Percentiles rank a stretch among this genome's conserved stretches.
Conservation (phyloP, 2,888 invertebrate genomes). For the Resseliella maxima region DNA sequence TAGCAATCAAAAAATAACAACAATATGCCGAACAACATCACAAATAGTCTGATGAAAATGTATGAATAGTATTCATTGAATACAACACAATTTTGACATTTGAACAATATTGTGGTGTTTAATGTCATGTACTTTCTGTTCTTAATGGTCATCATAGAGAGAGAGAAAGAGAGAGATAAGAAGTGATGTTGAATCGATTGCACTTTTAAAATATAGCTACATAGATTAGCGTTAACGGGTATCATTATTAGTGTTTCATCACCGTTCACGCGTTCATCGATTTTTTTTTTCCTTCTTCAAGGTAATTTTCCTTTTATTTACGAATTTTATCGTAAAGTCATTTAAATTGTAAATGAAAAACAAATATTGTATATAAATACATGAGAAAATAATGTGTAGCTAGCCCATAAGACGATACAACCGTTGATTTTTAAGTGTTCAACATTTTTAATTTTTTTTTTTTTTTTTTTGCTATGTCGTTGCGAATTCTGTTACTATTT, state of each 20-base stretch:
- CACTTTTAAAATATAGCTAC: background rate
- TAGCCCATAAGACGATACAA: background rate
- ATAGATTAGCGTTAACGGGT: constrained; percentile 29
- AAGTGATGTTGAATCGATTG: background rate
- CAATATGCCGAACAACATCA: too few species aligned
- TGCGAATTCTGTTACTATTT: too few species aligned
- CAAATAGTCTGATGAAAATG: too few species aligned
- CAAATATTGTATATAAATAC: background rate
- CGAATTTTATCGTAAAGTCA: constrained; percentile 36
- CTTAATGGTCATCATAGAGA: too few species aligned
- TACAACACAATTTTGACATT: too few species aligned
- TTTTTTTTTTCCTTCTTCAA: too few species aligned
- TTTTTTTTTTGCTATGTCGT: too few species aligned
- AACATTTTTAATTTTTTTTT: too few species aligned
- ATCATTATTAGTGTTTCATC: constrained; percentile 40
- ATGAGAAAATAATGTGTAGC: background rate
- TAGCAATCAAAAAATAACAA: background rate
- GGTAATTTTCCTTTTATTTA: background rate
- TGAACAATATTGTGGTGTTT: background rate
- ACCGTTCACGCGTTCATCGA: constrained; percentile 40
- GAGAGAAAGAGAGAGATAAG: too few species aligned
- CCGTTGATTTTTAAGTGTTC: background rate
- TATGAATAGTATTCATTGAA: too few species aligned
- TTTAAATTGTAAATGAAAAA: background rate
- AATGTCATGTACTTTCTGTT: background rate